phyloP scores from a whole-genome alignment of 1,140 invertebrate genomes.

The Drosophila simulans region DNA sequence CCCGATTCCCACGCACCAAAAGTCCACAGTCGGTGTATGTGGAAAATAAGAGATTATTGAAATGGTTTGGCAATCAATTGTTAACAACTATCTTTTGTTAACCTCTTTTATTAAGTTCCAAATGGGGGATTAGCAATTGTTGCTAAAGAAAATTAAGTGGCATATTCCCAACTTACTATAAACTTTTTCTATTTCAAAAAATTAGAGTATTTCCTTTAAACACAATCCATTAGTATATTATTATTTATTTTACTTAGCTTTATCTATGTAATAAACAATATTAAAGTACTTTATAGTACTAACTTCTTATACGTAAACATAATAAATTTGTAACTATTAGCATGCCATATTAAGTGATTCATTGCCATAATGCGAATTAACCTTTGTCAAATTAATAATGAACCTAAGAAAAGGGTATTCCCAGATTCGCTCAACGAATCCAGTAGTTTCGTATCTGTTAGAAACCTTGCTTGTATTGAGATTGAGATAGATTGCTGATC shows the following conservation, averaged over 20 bases:
- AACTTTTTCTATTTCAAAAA: too few species aligned
- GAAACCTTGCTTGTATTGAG: neutral
- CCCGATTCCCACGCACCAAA: constrained; percentile 7
- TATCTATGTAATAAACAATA: too few species aligned
- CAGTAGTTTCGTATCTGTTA: neutral
- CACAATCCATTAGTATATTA: too few species aligned
- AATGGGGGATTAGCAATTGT: neutral
- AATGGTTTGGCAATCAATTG: neutral
- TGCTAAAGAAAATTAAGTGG: neutral
- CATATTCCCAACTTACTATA: too few species aligned
- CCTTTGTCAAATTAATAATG: neutral
- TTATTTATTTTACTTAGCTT: too few species aligned
- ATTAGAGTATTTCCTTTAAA: too few species aligned
- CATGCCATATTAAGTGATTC: too few species aligned
- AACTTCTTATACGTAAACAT: too few species aligned
- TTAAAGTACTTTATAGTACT: too few species aligned
- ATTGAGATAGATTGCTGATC: neutral
- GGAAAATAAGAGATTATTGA: neutral
- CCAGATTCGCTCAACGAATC: constrained; percentile 1
- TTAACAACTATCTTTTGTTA: neutral
- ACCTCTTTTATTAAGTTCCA: neutral
- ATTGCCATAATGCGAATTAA: neutral
- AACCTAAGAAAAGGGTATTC: neutral
- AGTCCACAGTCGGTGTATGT: neutral
- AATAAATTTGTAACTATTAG: too few species aligned